These are phyloP conservation scores for Belgica antarctica DNA, from an alignment of 2,888 invertebrate genomes.

Conservation along the genomic window DNA sequence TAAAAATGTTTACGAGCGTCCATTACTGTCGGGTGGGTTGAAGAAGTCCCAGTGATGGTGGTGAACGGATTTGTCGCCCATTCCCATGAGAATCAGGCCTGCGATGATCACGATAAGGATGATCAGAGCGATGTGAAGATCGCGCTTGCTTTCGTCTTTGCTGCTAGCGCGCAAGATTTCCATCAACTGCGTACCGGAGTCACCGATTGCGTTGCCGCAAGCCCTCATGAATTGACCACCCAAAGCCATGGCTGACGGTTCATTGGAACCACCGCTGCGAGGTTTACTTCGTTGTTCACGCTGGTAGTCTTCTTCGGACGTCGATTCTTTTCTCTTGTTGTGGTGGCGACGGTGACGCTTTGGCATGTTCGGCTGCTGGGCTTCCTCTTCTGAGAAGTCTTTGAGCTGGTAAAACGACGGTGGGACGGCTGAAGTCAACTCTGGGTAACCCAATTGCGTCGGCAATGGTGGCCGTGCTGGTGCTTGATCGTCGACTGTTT, in stretches of 20 bases:
- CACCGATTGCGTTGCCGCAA: conserved; percentile 64
- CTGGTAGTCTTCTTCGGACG: conserved; percentile 58
- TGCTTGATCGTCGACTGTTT: conserved; percentile 48
- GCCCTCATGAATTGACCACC: conserved; percentile 69
- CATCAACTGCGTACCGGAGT: conserved; percentile 68
- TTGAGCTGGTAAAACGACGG: conserved; percentile 57
- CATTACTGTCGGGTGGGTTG: conserved; percentile 70
- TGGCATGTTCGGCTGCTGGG: conserved; percentile 53
- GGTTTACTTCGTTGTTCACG: conserved; percentile 51
- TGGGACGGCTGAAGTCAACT: conserved; percentile 55
- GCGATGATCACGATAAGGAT: conserved; percentile 76
- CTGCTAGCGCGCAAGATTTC: conserved; percentile 60
- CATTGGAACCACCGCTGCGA: conserved; percentile 54
- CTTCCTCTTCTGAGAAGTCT: conserved; percentile 52
- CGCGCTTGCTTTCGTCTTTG: conserved; percentile 63
- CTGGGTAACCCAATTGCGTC: conserved; percentile 54
- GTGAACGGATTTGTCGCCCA: conserved; percentile 71
- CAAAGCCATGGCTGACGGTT: conserved; percentile 68
- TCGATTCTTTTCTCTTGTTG: conserved; percentile 57
- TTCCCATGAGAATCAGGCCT: conserved; percentile 71
- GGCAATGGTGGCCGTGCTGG: conserved; percentile 58
- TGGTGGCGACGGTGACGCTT: conserved; percentile 58
- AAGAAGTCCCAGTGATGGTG: conserved; percentile 87
- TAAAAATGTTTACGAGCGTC: conserved; percentile 45
- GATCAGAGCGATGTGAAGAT: conserved; percentile 73